Evolutionary conservation across 1,140 invertebrate species (phyloP), one percentile per base, ranked within the genome.

Genomic region (Whitmania pigra): DNA sequence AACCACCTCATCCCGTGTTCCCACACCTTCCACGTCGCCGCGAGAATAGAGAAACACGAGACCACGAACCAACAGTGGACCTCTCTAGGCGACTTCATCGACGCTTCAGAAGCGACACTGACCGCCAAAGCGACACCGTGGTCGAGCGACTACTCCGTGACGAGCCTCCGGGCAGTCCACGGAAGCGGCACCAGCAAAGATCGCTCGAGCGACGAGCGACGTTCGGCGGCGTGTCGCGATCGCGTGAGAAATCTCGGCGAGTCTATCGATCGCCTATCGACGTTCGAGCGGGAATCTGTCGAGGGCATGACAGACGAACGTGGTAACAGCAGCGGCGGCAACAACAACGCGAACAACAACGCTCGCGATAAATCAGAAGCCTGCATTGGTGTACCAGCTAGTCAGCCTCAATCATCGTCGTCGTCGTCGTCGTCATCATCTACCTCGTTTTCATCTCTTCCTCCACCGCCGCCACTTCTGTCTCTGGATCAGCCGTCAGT

Each of bases 121-220:
- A 20, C 29, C 9, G 29, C 57, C 22, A 63, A 31, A 22, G 57
- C 22, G 11, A 31, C 22, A 13, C 29, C 57, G 15, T 25, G 9
- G 57, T 22, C 57, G 22, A 63, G 57, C 57, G 57, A 63, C 57
- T 63, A 63, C 22, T 63, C 57, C 22, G 11, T 17, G 57, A 63
- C 57, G 11, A 63, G 57, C 29, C 22, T 63, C 57, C 6, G 29
- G 18, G 57, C 57, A 13, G 57, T 63, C 18, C 57, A 63, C 57
- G 57, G 57, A 6, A 63, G 57, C 29, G 6, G 22, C 22, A 17
- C 29, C 11, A 63, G 57, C 29, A 31, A n/a, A 22, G 29, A 31
- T 63, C 29, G 57, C 29, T 22, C 22, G 9, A 20, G 29, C 29
- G 57, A 15, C 29, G 11, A 49, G 43, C 43, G 43, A 49, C 43